Percentiles rank a stretch among this genome's conserved stretches.
phyloP scores from a whole-genome alignment of 2,888 invertebrate species.

The Parelbella ahira region DNA sequence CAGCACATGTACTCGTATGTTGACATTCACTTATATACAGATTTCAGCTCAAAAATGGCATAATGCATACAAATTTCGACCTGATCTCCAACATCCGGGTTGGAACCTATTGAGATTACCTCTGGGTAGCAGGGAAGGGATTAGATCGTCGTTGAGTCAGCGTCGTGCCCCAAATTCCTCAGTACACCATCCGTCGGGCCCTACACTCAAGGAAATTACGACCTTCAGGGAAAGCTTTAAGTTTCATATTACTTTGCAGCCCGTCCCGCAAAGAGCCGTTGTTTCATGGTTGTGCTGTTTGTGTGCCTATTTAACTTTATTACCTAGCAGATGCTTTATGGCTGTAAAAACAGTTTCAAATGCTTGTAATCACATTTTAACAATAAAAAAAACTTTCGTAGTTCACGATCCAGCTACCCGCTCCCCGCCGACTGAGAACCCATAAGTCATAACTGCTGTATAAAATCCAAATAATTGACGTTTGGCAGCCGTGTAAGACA shows the following conservation, averaged over 20 bases:
- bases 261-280: slow-evolving; percentile 49
- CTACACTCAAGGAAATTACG: slow-evolving; percentile 42
- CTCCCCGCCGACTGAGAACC: too few relatives aligned
- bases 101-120: slow-evolving; percentile 47
- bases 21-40: too few relatives aligned
- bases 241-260: slow-evolving; percentile 39
- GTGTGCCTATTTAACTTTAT: slow-evolving; percentile 47
- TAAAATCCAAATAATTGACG: too few relatives aligned
- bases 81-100: slow-evolving; percentile 43
- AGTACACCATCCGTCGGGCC: slow-evolving; percentile 60
- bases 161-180: slow-evolving; percentile 74
- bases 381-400: too few relatives aligned
- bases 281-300: slow-evolving; percentile 48
- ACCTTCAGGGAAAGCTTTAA: slow-evolving; percentile 34
- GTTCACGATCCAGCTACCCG: too few relatives aligned
- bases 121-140: slow-evolving; percentile 64
- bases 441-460: too few relatives aligned
- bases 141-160: slow-evolving; percentile 74
- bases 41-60: neutral
- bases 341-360: slow-evolving; percentile 38
- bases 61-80: slow-evolving; percentile 6
- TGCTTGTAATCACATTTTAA: slow-evolving; percentile 9
- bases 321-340: slow-evolving; percentile 61
- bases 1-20: too few relatives aligned
- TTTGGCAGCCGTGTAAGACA: too few relatives aligned